Conservation (phyloP, 2,888 invertebrate species). For the Acleris laterana region DNA sequence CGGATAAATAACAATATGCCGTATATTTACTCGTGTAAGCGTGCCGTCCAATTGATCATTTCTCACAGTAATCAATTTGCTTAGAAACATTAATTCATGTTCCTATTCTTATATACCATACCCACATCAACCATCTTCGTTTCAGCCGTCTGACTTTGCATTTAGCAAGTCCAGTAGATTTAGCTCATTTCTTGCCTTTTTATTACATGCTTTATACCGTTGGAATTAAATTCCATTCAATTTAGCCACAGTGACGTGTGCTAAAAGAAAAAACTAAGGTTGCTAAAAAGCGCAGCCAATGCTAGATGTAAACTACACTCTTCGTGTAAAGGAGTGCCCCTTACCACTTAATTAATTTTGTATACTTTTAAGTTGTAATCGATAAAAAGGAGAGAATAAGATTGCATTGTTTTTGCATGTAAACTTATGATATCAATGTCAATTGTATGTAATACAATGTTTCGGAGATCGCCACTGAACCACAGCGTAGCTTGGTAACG, state of each 20-base stretch:
- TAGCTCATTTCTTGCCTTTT: slow-evolving; percentile 40
- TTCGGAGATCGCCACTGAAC: slow-evolving; percentile 59
- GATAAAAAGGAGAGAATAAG: slow-evolving; percentile 81
- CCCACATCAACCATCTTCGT: slow-evolving; percentile 9
- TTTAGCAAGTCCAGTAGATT: slow-evolving; percentile 41
- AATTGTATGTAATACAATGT: slow-evolving; percentile 81
- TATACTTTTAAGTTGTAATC: slow-evolving; percentile 71
- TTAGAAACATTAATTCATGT: slow-evolving; percentile 39
- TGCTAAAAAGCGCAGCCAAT: slow-evolving; percentile 10
- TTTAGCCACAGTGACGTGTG: slow-evolving; percentile 40
- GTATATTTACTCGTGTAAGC: slow-evolving; percentile 50
- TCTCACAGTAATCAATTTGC: slow-evolving; percentile 42
- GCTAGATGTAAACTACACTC: slow-evolving; percentile 41
- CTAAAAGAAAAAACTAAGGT: slow-evolving; percentile 29
- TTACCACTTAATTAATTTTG: slow-evolving; percentile 52
- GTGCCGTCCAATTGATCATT: slow-evolving; percentile 70
- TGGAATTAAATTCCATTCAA: slow-evolving; percentile 70
- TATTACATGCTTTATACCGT: slow-evolving; percentile 43
- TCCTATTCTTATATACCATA: background rate
- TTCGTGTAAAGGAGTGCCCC: slow-evolving; percentile 42
- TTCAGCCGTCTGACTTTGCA: slow-evolving; percentile 30
- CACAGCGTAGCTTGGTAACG: slow-evolving; percentile 62
- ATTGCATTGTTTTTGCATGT: slow-evolving; percentile 78
- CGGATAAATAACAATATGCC: slow-evolving; percentile 41
- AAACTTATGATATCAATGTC: slow-evolving; percentile 60